Evolutionary conservation across 2,113 vertebrate species (phyloP).

Genomic region (Peucedramus taeniatus): DNA sequence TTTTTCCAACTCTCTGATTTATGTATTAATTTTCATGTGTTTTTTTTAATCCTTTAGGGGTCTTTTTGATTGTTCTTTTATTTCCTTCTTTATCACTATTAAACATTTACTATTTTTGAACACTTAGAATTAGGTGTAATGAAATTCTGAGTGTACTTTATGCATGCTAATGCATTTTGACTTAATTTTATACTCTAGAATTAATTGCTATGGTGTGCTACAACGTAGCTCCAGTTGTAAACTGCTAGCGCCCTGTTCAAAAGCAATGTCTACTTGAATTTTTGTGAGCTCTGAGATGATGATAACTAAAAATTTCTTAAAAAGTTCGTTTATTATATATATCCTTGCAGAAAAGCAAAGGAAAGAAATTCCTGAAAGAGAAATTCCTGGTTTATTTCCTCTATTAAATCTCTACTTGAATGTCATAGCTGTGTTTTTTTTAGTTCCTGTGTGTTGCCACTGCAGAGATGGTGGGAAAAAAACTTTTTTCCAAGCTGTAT

Average conservation of each 20-base stretch:
- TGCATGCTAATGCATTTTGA: neutral
- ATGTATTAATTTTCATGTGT: neutral
- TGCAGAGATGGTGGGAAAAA: neutral
- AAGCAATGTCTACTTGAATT: neutral
- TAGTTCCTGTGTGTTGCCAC: neutral
- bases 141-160: neutral
- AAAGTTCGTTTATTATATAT: neutral
- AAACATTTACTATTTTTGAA: neutral
- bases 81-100: neutral
- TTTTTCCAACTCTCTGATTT: neutral
- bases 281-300: neutral
- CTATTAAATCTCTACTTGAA: neutral
- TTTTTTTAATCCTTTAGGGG: neutral
- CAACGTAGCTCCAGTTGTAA: neutral
- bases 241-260: neutral
- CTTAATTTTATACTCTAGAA: neutral
- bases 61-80: neutral
- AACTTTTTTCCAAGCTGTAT: neutral
- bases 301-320: neutral
- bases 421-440: neutral
- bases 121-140: neutral
- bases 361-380: neutral
- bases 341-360: neutral
- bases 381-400: neutral
- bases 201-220: neutral